Conservation (phyloP, 2,888 invertebrate species). For the Blera fallax region DNA sequence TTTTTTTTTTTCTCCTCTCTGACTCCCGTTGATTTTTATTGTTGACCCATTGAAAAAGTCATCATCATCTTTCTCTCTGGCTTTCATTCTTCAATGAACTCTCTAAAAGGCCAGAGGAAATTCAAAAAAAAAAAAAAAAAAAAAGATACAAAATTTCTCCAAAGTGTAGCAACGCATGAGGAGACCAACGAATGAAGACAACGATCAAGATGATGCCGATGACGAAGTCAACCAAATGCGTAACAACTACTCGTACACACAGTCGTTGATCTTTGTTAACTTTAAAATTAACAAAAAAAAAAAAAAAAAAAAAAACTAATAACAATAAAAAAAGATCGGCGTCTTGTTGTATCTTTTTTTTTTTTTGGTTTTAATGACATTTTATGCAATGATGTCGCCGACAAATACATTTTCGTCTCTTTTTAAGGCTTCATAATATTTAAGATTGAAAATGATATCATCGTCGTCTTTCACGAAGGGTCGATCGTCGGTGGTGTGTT, state of each 20-base stretch:
- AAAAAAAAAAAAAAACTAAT: conserved; percentile 10
- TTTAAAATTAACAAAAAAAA: conserved; percentile 41
- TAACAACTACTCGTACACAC: conserved; percentile 48
- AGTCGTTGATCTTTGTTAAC: conserved; percentile 71
- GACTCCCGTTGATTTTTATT: conserved; percentile 39
- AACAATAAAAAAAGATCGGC: conserved; percentile 35
- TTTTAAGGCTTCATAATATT: conserved; percentile 6
- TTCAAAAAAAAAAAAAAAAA: conserved; percentile 1
- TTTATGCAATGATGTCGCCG: conserved; percentile 59
- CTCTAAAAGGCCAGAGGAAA: conserved; percentile 15
- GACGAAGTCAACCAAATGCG: conserved; percentile 52
- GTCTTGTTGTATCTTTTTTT: conserved; percentile 55
- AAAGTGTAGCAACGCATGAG: conserved; percentile 18
- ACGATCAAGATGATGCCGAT: not conserved
- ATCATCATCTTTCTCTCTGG: conserved; percentile 34
- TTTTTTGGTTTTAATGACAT: conserved; percentile 52
- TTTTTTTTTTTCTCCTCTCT: not conserved
- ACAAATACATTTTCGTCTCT: conserved; percentile 11
- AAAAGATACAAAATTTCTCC: conserved; percentile 58
- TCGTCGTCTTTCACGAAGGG: conserved; percentile 27
- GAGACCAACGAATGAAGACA: too few species aligned
- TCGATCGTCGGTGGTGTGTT: conserved; percentile 10
- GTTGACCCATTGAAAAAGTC: conserved; percentile 60
- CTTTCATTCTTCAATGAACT: conserved; percentile 55
- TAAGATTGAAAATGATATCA: conserved; percentile 62